Percentiles rank a stretch among this genome's conserved stretches.
Evolutionary conservation across 2,888 invertebrate genomes (phyloP).

Genomic region (Ashinkailepas kermadecensis): DNA sequence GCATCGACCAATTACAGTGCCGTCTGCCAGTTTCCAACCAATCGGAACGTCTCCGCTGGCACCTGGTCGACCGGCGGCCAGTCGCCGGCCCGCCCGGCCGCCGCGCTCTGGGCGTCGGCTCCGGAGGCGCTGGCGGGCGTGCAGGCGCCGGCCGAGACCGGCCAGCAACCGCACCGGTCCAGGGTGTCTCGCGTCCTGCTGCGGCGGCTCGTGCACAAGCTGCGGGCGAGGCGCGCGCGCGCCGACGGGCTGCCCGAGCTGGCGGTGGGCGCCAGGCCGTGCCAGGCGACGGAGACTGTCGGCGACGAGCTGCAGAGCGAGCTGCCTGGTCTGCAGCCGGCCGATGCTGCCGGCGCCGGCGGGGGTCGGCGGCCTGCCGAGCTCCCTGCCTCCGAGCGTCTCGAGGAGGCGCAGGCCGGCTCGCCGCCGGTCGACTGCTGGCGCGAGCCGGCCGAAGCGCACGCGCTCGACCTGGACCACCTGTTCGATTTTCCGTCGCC

Average conservation of each 20-base stretch:
- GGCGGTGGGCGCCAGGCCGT: neutral
- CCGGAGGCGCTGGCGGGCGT: neutral
- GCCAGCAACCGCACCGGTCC: neutral
- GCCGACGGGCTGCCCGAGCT: neutral
- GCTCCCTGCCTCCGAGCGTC: too few relatives aligned
- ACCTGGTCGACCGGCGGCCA: neutral
- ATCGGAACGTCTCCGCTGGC: neutral
- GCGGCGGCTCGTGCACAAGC: neutral
- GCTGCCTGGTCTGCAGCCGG: neutral
- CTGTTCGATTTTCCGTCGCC: neutral
- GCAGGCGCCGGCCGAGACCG: neutral
- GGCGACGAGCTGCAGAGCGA: too few relatives aligned
- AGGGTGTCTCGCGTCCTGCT: constrained; percentile 1
- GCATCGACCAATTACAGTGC: too few relatives aligned
- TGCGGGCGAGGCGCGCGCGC: neutral
- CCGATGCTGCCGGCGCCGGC: neutral
- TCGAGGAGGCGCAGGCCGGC: too few relatives aligned
- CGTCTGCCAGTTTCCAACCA: too few relatives aligned
- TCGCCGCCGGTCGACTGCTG: too few relatives aligned
- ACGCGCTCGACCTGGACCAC: neutral
- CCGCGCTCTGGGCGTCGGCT: neutral
- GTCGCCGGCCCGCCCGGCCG: neutral
- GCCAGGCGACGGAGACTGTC: too few relatives aligned
- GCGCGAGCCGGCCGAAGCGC: neutral
- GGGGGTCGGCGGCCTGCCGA: too few relatives aligned